phyloP scores from a whole-genome alignment of 53 echinoderm and acorn worm genomes.

The Astropecten irregularis region DNA sequence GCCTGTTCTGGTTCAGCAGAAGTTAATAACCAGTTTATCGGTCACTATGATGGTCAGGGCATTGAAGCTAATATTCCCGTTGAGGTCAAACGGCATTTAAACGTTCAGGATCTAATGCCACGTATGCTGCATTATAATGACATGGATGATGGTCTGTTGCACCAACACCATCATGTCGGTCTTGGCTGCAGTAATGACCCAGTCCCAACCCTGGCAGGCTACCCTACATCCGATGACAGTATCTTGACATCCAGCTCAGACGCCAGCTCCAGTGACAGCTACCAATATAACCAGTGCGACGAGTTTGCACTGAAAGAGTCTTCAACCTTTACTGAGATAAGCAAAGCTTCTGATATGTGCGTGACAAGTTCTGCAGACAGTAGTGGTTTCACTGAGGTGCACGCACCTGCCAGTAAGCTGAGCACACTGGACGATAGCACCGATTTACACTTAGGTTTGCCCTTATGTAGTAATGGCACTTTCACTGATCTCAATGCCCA shows the following conservation, averaged over 20 bases:
- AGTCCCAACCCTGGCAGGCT: slow-evolving; percentile 70
- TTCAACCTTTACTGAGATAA: slow-evolving; percentile 15
- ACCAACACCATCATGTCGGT: slow-evolving; percentile 22
- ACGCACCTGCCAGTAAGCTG: slow-evolving; percentile 10
- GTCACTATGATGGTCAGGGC: slow-evolving; percentile 35
- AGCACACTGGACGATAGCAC: slow-evolving; percentile 35
- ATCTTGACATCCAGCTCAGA: slow-evolving; percentile 78
- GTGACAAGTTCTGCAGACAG: slow-evolving; percentile 30
- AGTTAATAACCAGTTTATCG: slow-evolving; percentile 26
- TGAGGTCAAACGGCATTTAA: slow-evolving; percentile 67
- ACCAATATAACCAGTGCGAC: slow-evolving; percentile 51
- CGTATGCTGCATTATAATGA: slow-evolving; percentile 94
- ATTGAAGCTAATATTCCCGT: slow-evolving; percentile 78
- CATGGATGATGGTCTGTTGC: slow-evolving; percentile 60
- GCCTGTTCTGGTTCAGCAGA: slow-evolving; percentile 51
- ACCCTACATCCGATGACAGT: slow-evolving; percentile 88
- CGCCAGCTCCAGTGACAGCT: slow-evolving; percentile 68
- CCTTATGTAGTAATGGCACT: slow-evolving; percentile 30
- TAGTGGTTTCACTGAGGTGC: slow-evolving; percentile 21
- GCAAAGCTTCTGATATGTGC: slow-evolving; percentile 19
- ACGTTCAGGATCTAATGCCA: slow-evolving; percentile 69
- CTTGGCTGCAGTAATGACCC: slow-evolving; percentile 51
- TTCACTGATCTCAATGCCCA: slow-evolving; percentile 48
- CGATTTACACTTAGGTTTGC: slow-evolving; percentile 37
- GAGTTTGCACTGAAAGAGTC: slow-evolving; percentile 39